A percentile compares a stretch with the other conserved stretches of the same genome.
These are phyloP conservation scores for Odontamblyopus lacepedii DNA, from an alignment of 2,797 vertebrate genomes.

Conservation along the genomic window DNA sequence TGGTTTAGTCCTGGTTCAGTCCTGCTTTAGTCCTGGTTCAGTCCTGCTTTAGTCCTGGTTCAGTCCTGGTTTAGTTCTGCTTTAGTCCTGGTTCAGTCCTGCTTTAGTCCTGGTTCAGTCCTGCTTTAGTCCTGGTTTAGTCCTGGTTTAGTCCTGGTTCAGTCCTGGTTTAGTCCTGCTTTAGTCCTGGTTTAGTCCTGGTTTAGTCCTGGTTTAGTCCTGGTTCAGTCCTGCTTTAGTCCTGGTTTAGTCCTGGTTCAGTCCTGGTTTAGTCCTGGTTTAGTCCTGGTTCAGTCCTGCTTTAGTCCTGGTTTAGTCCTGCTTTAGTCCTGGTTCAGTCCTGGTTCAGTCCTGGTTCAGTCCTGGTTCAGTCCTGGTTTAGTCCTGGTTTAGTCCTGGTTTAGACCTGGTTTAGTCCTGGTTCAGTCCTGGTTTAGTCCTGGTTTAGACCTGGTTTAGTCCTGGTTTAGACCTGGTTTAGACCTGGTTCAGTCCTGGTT, in stretches of 20 bases:
- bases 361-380: constrained; percentile 31
- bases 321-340: not conserved
- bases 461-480: too few relatives aligned
- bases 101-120: not conserved
- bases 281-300: too few relatives aligned
- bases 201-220: not conserved
- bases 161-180: too few relatives aligned
- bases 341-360: not conserved
- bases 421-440: constrained; percentile 29
- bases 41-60: constrained; percentile 30
- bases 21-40: too few relatives aligned
- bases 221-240: too few relatives aligned
- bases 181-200: too few relatives aligned
- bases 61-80: not conserved
- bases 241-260: constrained; percentile 51
- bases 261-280: constrained; percentile 10
- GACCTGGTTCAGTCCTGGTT: too few relatives aligned
- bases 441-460: too few relatives aligned
- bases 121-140: not conserved
- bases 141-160: not conserved
- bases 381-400: not conserved
- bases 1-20: not conserved
- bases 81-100: constrained; percentile 65
- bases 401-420: too few relatives aligned
- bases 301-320: constrained; percentile 30